These are phyloP conservation scores for Periparus ater DNA, from an alignment of 2,797 vertebrate species.

Conservation along the genomic window DNA sequence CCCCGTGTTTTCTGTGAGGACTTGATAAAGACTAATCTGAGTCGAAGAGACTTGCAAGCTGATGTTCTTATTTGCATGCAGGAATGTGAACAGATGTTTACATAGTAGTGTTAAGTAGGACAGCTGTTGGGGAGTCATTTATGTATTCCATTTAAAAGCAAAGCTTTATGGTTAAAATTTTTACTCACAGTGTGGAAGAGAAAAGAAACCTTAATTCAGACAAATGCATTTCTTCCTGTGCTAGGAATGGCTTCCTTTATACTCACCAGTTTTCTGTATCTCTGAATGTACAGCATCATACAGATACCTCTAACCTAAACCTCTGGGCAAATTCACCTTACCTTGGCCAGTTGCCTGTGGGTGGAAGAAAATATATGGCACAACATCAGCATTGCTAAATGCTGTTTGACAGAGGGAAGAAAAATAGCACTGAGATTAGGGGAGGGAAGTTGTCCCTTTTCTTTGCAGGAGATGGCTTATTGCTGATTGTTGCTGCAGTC, in stretches of 20 bases:
- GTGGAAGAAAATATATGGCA: not conserved
- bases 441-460: not conserved
- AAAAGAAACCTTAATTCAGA: not conserved
- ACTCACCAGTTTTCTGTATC: not conserved
- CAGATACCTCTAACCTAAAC: not conserved
- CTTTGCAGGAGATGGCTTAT: not conserved
- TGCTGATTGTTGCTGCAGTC: not conserved
- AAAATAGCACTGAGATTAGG: not conserved
- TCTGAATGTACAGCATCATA: not conserved
- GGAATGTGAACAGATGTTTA: slow-evolving; percentile 72
- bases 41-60: slow-evolving; percentile 52
- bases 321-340: not conserved
- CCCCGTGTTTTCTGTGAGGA: not conserved
- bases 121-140: slow-evolving; percentile 66
- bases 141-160: slow-evolving; percentile 67
- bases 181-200: not conserved
- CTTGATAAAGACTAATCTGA: slow-evolving; percentile 43
- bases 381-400: not conserved
- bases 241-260: not conserved
- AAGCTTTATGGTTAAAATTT: slow-evolving; percentile 28
- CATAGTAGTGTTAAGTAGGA: slow-evolving; percentile 60
- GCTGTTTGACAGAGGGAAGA: not conserved
- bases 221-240: not conserved
- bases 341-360: not conserved
- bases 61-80: slow-evolving; percentile 62